Conservation (phyloP, 1,140 invertebrate genomes). For the Ceratina japonica region DNA sequence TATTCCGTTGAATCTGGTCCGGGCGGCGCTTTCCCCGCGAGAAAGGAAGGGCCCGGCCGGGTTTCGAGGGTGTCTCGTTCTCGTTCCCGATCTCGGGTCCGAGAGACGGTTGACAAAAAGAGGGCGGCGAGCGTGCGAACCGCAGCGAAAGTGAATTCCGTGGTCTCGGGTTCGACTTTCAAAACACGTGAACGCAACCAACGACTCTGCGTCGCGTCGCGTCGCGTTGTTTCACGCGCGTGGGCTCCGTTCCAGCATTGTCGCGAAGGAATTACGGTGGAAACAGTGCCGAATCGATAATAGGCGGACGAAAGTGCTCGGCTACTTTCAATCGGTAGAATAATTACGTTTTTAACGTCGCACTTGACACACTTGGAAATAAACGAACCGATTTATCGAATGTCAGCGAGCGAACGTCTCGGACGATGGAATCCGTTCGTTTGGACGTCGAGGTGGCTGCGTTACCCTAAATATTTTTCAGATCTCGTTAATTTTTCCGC, state of each 20-base stretch:
- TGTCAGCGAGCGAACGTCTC: too few species aligned
- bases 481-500: not conserved
- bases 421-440: too few species aligned
- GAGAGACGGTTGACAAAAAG: constrained; percentile 59
- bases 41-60: not conserved
- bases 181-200: constrained; percentile 42
- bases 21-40: not conserved
- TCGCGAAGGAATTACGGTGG: constrained; percentile 35
- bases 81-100: not conserved
- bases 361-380: not conserved
- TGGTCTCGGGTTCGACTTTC: constrained; percentile 51
- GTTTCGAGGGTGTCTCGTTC: constrained; percentile 18
- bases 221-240: constrained; percentile 30
- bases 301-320: too few species aligned
- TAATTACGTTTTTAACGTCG: too few species aligned
- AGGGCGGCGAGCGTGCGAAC: constrained; percentile 64
- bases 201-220: not conserved
- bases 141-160: constrained; percentile 68
- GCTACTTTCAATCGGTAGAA: too few species aligned
- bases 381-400: too few species aligned
- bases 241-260: constrained; percentile 33
- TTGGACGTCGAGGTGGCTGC: too few species aligned
- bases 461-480: too few species aligned
- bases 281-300: too few species aligned
- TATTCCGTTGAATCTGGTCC: too few species aligned